Evolutionary conservation across 2,113 vertebrate genomes (phyloP).

Genomic region (Desmodus rotundus): DNA sequence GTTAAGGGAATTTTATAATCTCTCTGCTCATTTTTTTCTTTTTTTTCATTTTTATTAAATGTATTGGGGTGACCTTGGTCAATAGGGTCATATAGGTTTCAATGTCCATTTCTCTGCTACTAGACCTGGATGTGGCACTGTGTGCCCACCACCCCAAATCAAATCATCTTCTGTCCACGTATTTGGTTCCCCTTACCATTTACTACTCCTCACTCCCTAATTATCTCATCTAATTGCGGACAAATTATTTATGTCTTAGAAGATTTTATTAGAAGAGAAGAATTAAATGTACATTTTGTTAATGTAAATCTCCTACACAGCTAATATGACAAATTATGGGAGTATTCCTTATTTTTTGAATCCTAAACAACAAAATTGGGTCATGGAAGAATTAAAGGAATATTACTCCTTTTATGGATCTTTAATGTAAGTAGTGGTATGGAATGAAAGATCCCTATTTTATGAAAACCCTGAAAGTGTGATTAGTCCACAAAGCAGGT

Average conservation of each 20-base stretch:
- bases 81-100: too few species aligned
- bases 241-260: not conserved
- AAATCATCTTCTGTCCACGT: too few species aligned
- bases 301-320: not conserved
- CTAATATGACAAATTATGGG: not conserved
- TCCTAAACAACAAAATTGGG: not conserved
- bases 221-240: not conserved
- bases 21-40: slow-evolving; percentile 8
- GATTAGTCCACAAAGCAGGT: not conserved
- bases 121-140: too few species aligned
- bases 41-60: too few species aligned
- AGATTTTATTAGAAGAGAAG: not conserved
- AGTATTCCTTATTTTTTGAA: not conserved
- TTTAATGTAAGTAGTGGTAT: not conserved
- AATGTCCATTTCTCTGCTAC: too few species aligned
- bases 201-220: not conserved
- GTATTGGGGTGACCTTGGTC: too few species aligned
- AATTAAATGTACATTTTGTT: not conserved
- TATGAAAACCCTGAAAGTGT: not conserved
- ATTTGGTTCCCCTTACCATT: not conserved
- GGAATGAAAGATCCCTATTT: not conserved
- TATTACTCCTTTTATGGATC: not conserved
- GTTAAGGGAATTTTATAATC: not conserved
- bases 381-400: not conserved
- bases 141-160: too few species aligned